Conservation (phyloP, 1,140 invertebrate genomes). For the Cataglyphis hispanica region DNA sequence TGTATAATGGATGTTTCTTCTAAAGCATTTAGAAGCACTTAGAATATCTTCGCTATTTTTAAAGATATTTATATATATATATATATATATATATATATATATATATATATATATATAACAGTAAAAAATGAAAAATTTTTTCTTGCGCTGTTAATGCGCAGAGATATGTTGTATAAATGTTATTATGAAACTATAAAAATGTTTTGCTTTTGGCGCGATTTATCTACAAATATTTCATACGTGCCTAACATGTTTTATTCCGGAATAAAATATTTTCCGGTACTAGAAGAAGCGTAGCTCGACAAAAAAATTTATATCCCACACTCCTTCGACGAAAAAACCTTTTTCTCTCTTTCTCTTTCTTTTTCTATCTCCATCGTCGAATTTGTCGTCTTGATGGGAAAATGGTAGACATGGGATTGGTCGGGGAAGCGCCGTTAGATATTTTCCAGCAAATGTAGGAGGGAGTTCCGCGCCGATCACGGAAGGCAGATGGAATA, state of each 20-base stretch:
- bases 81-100: too few relatives aligned
- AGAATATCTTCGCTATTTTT: too few relatives aligned
- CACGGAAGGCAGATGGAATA: constrained; percentile 40
- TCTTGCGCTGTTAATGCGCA: background rate
- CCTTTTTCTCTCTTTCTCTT: background rate
- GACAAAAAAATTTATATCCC: constrained; percentile 32
- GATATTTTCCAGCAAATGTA: constrained; percentile 54
- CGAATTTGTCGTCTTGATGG: constrained; percentile 53
- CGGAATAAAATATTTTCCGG: constrained; percentile 16
- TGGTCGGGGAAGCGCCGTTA: background rate
- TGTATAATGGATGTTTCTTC: too few relatives aligned
- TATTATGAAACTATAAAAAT: background rate
- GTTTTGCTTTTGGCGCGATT: background rate
- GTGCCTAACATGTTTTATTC: background rate
- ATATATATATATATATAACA: too few relatives aligned
- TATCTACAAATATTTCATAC: background rate
- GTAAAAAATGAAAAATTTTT: background rate
- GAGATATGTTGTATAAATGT: background rate
- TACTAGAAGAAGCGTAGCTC: constrained; percentile 1
- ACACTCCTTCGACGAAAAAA: background rate
- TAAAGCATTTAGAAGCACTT: too few relatives aligned
- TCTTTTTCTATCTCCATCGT: background rate
- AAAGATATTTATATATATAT: too few relatives aligned
- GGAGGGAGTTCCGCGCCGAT: constrained; percentile 16
- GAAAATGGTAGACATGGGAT: constrained; percentile 42